Evolutionary conservation across 2,888 invertebrate species (phyloP), one percentile per base, ranked within the genome.

Genomic region (Andrena camellia): DNA sequence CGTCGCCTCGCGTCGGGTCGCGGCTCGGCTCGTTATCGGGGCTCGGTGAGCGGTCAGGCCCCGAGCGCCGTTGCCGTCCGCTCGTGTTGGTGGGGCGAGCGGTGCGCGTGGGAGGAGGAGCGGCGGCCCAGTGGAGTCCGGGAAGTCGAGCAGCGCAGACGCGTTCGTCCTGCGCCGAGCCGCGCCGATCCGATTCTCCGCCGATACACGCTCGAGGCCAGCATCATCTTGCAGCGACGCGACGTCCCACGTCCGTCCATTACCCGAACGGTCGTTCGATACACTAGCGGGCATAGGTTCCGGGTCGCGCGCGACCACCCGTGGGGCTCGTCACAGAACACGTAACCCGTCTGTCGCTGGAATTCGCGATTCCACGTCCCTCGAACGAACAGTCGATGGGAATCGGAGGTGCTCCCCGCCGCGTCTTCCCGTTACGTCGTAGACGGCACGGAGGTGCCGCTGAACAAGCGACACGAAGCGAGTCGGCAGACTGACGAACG

Each of bases 131-230:
- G 94, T 93, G 93, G 91, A 91, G 94, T 92, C 91, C 94, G 93
- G 93, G 93, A 92, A 93, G 92, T 93, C 93, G 93, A 91, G 92
- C 91, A 93, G 94, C 94, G 94, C 93, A 93, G 94, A 94, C 94
- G 94, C 93, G 93, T 93, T 70, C 62, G 67, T 79, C 89, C 89
- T 90, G 90, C 89, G 89, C 88, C 88, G 89, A 73, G 71, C 54
- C 74, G 59, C 52, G 33, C 87, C 87, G 81, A 70, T 50, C 60
- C 73, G 48, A 62, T 42, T 26, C 70, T 26, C 67, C 50, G 29
- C 23, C 54, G 20, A 20, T 57, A 57, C 31, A 17, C 35, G 64
- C 60, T 13, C 42, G 35, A 57, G n/a, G n/a, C n/a, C 64, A 68
- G 42, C 59, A 60, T 64, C 63, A n/a, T 33, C 60, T 54, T 8